Evolutionary conservation across 2,797 vertebrate genomes (phyloP).

Genomic region (Lepidocolaptes lacrymiger): DNA sequence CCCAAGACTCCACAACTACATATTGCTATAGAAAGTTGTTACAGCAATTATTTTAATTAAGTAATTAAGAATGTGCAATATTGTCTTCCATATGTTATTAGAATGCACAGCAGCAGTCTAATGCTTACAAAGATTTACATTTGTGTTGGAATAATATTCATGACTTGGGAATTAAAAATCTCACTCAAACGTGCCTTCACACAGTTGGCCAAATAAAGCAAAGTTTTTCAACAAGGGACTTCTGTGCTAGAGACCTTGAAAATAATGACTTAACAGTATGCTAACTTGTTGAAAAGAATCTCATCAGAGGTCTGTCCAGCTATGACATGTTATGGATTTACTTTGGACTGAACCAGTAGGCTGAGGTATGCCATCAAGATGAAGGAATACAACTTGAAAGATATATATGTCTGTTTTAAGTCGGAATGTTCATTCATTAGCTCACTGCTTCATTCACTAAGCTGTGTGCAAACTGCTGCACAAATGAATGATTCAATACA

Average conservation of each 20-base stretch:
- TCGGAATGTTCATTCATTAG: conserved; percentile 57
- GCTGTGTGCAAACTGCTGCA: neutral
- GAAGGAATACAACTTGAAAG: conserved; percentile 74
- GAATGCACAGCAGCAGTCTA: conserved; percentile 21
- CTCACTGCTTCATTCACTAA: conserved; percentile 55
- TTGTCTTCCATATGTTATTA: conserved; percentile 9
- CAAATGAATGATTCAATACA: conserved; percentile 21
- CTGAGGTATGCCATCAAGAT: conserved; percentile 30
- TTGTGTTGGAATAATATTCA: conserved; percentile 63
- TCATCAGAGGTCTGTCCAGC: conserved; percentile 64
- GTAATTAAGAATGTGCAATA: conserved; percentile 16
- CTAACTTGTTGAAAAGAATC: conserved; percentile 68
- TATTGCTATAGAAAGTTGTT: neutral
- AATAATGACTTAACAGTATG: conserved; percentile 69
- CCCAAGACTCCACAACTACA: neutral
- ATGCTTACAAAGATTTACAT: conserved; percentile 37
- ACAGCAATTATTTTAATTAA: conserved; percentile 37
- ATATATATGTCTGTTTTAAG: conserved; percentile 69
- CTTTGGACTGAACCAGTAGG: conserved; percentile 60
- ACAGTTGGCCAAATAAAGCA: conserved; percentile 69
- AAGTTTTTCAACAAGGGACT: conserved; percentile 66
- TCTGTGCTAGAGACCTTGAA: conserved; percentile 63
- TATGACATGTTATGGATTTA: conserved; percentile 68
- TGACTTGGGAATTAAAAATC: conserved; percentile 56
- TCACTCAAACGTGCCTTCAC: conserved; percentile 57